Conservation (phyloP, 2,113 vertebrate genomes). For the Carettochelys insculpta region DNA sequence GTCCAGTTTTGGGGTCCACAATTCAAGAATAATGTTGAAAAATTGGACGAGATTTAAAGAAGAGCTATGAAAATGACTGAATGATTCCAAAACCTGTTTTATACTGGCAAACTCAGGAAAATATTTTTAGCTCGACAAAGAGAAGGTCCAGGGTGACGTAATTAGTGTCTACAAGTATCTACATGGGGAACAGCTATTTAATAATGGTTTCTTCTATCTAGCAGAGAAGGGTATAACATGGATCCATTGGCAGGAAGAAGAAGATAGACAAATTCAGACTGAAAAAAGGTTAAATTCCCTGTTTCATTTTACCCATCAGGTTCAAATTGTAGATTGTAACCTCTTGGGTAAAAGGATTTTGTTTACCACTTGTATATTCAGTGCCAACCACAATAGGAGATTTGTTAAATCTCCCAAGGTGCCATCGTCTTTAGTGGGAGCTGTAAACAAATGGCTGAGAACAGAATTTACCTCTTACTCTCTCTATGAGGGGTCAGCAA, state of each 20-base stretch:
- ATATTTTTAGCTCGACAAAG: neutral
- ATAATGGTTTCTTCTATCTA: no score
- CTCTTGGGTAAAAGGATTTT: neutral
- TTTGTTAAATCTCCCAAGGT: no score
- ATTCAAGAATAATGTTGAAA: neutral
- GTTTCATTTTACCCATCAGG: neutral
- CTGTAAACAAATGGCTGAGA: accelerated
- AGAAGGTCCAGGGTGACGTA: neutral
- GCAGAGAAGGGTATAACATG: no score
- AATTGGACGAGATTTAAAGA: neutral
- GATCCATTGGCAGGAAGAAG: neutral
- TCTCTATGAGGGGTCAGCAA: no score
- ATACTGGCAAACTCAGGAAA: no score
- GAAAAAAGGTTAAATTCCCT: neutral
- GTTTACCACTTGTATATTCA: no score
- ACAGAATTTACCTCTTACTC: neutral
- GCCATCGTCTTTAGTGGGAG: neutral
- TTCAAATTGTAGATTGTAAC: accelerated
- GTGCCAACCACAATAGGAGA: no score
- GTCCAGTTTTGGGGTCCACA: neutral
- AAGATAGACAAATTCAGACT: neutral
- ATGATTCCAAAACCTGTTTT: neutral
- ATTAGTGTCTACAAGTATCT: neutral
- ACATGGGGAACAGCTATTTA: no score
- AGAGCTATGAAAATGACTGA: neutral